phyloP scores from a whole-genome alignment of 1,140 invertebrate genomes.

The Telenomus remus region DNA sequence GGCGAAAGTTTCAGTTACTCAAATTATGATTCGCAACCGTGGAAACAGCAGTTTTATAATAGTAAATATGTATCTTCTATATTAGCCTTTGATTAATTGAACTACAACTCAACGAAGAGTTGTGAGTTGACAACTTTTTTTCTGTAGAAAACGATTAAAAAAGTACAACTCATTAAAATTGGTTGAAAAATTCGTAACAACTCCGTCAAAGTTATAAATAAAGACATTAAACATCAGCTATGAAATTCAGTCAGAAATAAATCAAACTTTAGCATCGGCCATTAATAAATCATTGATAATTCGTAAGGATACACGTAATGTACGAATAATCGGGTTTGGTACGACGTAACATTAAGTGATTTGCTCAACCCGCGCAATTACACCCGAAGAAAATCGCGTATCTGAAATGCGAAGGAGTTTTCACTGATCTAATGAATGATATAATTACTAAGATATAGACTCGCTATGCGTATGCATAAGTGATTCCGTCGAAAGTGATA shows the following conservation, averaged over 20 bases:
- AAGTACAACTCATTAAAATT: too few relatives aligned
- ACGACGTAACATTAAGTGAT: constrained; percentile 27
- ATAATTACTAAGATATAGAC: constrained; percentile 47
- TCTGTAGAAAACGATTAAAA: too few relatives aligned
- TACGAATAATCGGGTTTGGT: constrained; percentile 35
- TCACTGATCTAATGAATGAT: constrained; percentile 52
- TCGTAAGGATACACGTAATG: constrained; percentile 30
- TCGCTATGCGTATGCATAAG: constrained; percentile 42
- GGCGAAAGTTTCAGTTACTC: constrained; percentile 4
- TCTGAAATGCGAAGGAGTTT: constrained; percentile 39
- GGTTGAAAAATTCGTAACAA: too few relatives aligned
- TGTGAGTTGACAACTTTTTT: too few relatives aligned
- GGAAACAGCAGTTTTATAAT: too few relatives aligned
- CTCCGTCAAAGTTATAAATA: constrained; percentile 4
- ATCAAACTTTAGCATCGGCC: constrained; percentile 30
- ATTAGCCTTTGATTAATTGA: too few relatives aligned
- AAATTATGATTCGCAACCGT: not conserved
- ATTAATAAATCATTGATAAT: constrained; percentile 46
- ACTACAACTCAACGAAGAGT: too few relatives aligned
- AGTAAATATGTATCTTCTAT: too few relatives aligned
- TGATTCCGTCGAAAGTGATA: constrained; percentile 51
- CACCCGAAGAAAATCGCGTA: constrained; percentile 16
- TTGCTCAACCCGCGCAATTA: constrained; percentile 38
- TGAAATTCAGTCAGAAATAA: constrained; percentile 18
- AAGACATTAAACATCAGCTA: constrained; percentile 17